phyloP scores from a whole-genome alignment of 1,140 invertebrate genomes.

The Drosophila kurseongensis region DNA sequence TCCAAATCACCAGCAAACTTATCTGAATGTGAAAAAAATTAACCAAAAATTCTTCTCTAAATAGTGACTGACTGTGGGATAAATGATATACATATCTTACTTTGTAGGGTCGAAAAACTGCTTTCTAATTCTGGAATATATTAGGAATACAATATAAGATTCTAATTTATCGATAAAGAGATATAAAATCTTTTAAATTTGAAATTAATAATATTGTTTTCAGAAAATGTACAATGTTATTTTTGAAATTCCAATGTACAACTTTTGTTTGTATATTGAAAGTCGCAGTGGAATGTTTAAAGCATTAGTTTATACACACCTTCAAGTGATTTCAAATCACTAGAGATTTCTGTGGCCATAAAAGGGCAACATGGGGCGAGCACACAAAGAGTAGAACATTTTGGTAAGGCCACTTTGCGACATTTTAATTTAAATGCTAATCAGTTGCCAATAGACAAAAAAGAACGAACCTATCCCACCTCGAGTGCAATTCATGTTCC shows the following conservation, averaged over 20 bases:
- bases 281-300: neutral
- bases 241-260: neutral
- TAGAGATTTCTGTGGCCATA: slow-evolving; percentile 6
- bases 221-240: neutral
- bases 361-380: slow-evolving; percentile 3
- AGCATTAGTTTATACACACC: neutral
- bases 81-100: too few relatives aligned
- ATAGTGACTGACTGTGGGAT: too few relatives aligned
- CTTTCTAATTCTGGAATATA: too few relatives aligned
- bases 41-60: too few relatives aligned
- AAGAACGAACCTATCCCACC: slow-evolving; percentile 58
- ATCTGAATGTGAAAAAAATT: too few relatives aligned
- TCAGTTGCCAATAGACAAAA: slow-evolving; percentile 79
- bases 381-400: slow-evolving; percentile 62
- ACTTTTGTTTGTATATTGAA: too few relatives aligned
- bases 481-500: slow-evolving; percentile 33
- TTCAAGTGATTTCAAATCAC: slow-evolving; percentile 15
- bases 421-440: slow-evolving; percentile 82
- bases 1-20: too few relatives aligned
- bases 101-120: too few relatives aligned
- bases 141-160: too few relatives aligned
- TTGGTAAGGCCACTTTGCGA: slow-evolving; percentile 81
- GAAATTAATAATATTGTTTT: too few relatives aligned
- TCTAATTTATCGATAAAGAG: too few relatives aligned
- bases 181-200: too few relatives aligned